phyloP scores from a whole-genome alignment of 2,113 vertebrate genomes.

The Malurus alboscapulatus region DNA sequence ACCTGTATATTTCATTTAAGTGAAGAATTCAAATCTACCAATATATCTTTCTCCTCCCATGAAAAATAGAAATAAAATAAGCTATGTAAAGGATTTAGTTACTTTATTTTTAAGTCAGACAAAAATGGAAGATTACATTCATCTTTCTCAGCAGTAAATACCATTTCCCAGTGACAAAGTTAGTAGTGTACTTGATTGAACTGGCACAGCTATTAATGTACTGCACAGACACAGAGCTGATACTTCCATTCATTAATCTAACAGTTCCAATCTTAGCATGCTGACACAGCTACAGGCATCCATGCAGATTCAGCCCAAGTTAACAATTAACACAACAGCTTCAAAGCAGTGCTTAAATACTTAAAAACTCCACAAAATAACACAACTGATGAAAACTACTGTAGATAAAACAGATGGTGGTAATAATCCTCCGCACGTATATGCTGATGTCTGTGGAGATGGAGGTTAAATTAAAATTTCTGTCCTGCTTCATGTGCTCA shows the following conservation, averaged over 20 bases:
- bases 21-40: background rate
- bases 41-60: background rate
- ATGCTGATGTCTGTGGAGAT: background rate
- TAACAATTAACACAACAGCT: conserved; percentile 50
- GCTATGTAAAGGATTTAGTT: conserved; percentile 51
- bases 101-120: conserved; percentile 35
- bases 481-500: background rate
- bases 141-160: conserved; percentile 66
- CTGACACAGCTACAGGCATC: conserved; percentile 33
- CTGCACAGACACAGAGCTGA: conserved; percentile 17
- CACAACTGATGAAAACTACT: background rate
- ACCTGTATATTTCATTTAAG: background rate
- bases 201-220: conserved; percentile 29
- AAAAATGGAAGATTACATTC: conserved; percentile 51
- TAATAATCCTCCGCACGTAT: background rate
- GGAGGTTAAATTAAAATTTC: background rate
- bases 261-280: conserved; percentile 34
- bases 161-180: conserved; percentile 32
- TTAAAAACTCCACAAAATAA: background rate
- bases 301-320: conserved; percentile 40
- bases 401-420: background rate
- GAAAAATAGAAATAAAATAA: conserved; percentile 45
- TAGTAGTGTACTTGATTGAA: conserved; percentile 45
- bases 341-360: conserved; percentile 39
- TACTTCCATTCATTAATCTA: conserved; percentile 43